A percentile compares a stretch with the other conserved stretches of the same genome.
Conservation (phyloP, 1,140 invertebrate genomes). For the Pseudoatta argentina region DNA sequence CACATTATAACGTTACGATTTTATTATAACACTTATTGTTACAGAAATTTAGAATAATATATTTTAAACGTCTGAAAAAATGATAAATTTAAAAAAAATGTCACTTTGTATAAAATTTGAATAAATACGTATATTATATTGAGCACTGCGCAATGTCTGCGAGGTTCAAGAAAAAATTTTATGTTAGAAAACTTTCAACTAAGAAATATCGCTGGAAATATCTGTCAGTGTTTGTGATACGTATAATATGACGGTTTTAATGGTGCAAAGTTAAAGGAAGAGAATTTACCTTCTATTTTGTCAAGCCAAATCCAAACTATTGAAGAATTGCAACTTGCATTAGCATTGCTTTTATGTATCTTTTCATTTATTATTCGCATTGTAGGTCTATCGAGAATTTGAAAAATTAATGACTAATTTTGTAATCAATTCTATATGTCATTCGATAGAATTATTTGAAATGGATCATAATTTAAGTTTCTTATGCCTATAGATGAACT, state of each 20-base stretch:
- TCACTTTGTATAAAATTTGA: not conserved
- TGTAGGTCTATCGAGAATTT: not conserved
- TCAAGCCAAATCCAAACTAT: not conserved
- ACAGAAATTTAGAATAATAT: not conserved
- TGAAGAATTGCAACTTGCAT: not conserved
- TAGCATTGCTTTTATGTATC: not conserved
- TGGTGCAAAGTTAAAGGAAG: no score
- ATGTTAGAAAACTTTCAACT: not conserved
- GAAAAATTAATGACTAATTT: not conserved
- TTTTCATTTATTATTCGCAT: not conserved
- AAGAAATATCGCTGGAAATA: not conserved
- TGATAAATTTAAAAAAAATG: not conserved
- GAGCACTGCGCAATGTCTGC: not conserved
- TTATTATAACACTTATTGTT: no score
- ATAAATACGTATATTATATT: not conserved
- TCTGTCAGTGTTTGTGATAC: not conserved
- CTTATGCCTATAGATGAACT: not conserved
- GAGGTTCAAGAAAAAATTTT: not conserved
- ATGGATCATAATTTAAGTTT: not conserved
- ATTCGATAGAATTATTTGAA: not conserved
- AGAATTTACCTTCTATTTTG: not conserved
- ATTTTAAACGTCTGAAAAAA: not conserved
- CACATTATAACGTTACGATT: no score
- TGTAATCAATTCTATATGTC: not conserved
- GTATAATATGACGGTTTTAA: not conserved